Evolutionary conservation across 2,888 invertebrate genomes (phyloP).

Genomic region (Drosophila algonquin): DNA sequence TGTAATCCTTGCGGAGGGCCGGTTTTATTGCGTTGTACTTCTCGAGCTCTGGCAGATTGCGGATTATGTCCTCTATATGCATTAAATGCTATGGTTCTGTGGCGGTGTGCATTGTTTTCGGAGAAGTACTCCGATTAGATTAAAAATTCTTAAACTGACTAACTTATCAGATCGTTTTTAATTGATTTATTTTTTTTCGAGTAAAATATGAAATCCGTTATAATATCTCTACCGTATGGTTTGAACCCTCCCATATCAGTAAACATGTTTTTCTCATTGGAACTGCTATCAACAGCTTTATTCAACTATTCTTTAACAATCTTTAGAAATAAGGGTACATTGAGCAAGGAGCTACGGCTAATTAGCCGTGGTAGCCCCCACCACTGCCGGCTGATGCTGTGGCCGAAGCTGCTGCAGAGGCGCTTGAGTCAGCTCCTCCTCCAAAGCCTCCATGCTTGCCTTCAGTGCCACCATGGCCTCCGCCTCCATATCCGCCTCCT

Average conservation of each 20-base stretch:
- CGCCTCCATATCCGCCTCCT: slow-evolving; percentile 18
- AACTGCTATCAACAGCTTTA: slow-evolving; percentile 3
- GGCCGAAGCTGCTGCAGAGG: slow-evolving; percentile 49
- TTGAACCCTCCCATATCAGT: not conserved
- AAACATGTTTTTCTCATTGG: not conserved
- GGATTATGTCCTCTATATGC: too few species aligned
- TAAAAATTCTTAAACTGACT: too few species aligned
- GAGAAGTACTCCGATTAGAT: too few species aligned
- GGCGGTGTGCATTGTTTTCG: too few species aligned
- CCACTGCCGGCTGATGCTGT: slow-evolving; percentile 50
- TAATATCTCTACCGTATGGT: too few species aligned
- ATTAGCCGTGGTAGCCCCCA: slow-evolving; percentile 40
- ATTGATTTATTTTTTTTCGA: too few species aligned
- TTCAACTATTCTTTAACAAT: slow-evolving; percentile 31
- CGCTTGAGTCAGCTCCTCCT: slow-evolving; percentile 44
- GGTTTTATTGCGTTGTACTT: too few species aligned
- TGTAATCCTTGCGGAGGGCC: too few species aligned
- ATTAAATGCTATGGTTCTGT: too few species aligned
- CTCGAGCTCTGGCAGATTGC: too few species aligned
- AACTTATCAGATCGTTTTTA: too few species aligned
- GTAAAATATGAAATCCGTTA: too few species aligned
- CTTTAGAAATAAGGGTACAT: not conserved
- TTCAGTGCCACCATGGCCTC: slow-evolving; percentile 15
- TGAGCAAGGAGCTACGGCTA: not conserved
- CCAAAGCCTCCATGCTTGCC: slow-evolving; percentile 26